Evolutionary conservation across 1,140 invertebrate species (phyloP).

Genomic region (Oryzaephilus surinamensis): DNA sequence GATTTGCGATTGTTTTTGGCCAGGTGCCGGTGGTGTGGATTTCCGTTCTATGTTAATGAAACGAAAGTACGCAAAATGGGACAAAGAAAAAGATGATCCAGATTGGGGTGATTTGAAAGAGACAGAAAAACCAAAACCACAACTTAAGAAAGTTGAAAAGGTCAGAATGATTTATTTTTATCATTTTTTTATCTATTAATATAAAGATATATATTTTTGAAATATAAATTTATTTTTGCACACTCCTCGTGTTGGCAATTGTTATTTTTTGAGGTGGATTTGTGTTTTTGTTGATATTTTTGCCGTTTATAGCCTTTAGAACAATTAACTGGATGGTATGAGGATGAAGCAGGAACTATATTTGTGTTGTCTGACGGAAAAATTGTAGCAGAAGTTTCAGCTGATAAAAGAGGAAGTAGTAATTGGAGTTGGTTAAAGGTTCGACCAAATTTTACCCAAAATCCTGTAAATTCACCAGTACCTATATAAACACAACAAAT

Average conservation of each 20-base stretch:
- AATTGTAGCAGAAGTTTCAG: conserved; percentile 47
- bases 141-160: conserved; percentile 85
- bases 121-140: conserved; percentile 71
- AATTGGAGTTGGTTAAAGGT: conserved; percentile 60
- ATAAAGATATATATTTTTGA: not conserved
- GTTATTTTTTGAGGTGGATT: conserved; percentile 5
- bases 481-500: too few relatives aligned
- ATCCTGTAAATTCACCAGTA: too few relatives aligned
- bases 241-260: conserved; percentile 9
- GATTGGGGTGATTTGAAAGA: conserved; percentile 92
- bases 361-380: conserved; percentile 45
- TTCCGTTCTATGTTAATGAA: conserved; percentile 97
- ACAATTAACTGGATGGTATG: conserved; percentile 34
- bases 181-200: conserved; percentile 6
- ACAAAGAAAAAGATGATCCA: conserved; percentile 74
- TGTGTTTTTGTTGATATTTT: conserved; percentile 10
- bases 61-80: conserved; percentile 92
- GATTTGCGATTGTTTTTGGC: conserved; percentile 21
- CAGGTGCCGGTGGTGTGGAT: conserved; percentile 93
- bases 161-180: conserved; percentile 52
- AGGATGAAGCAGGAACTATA: conserved; percentile 39
- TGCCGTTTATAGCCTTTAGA: conserved; percentile 20
- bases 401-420: conserved; percentile 45
- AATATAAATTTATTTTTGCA: conserved; percentile 6
- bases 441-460: conserved; percentile 26